Evolutionary conservation across 2,113 vertebrate species (phyloP), one percentile per base, ranked within the genome.

Genomic region (Catharus bicknelli): DNA sequence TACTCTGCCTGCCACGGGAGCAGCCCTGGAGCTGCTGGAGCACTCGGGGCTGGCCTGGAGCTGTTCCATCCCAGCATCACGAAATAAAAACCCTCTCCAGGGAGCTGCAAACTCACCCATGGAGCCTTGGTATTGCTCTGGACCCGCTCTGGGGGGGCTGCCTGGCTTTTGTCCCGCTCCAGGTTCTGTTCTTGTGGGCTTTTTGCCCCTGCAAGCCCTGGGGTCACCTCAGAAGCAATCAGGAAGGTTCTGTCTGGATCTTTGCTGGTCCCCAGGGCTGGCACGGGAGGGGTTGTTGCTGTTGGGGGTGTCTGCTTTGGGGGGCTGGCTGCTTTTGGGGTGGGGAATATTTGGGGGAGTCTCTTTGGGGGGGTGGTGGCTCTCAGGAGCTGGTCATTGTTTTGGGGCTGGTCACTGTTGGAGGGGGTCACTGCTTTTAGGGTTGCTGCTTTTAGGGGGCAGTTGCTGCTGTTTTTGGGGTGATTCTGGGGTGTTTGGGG

Each of bases 71-170:
- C 50, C 64, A 40, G 51, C 61, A 76, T 13, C 57, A 2, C 5
- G 0, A 14, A 53, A 69, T 36, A 74, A 88, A 53, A 3, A 8
- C 12, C 0, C 3, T 68, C 14, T 13, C 55, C 8, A 16, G 5
- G 0, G 22, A 0, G 4, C 6, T 9, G 43, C 50, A 23, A 10
- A 38, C 59, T 62, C 38, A 1, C 7, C n/a, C 63, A 0, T 0
- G 16, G 20, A 11, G 42, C 10, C 9, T 7, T 5, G 17, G 45
- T 7, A 0, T 15, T 7, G 36, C 54, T 42, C 64, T 38, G 40
- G 26, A 7, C 16, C 40, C 2, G 2, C 68, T 34, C 25, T 3
- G 22, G 8, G 8, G 17, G 10, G 32, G 9, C 34, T 3, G 3
- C 0, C 16, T 25, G 19, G 16, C 13, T 59, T 30, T 13, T 23